phyloP scores from a whole-genome alignment of 2,888 invertebrate species.

The Reticulitermes lucifugus region DNA sequence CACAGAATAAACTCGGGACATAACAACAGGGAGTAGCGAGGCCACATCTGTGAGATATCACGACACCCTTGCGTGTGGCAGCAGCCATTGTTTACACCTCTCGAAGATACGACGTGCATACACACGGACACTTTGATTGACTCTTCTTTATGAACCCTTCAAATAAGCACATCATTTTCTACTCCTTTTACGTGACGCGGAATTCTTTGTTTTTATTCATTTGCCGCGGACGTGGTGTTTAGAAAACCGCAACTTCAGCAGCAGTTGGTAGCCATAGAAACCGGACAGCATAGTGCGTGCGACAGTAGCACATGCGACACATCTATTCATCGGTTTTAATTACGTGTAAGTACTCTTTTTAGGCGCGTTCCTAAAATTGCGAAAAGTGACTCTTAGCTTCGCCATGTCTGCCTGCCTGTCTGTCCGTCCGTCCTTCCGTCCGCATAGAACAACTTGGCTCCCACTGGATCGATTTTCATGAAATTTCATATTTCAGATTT shows the following conservation, averaged over 20 bases:
- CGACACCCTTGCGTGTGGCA: background rate
- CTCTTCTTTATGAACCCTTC: slow-evolving; percentile 39
- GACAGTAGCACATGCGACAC: background rate
- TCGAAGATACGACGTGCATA: slow-evolving; percentile 28
- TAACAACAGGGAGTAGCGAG: background rate
- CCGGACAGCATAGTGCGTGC: background rate
- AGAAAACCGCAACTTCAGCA: slow-evolving; percentile 2
- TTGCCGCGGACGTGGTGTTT: background rate
- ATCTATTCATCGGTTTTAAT: no score
- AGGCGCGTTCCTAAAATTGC: no score
- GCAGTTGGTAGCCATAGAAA: background rate
- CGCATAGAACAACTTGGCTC: no score
- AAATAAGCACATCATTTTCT: slow-evolving; percentile 32
- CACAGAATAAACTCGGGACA: slow-evolving; percentile 24
- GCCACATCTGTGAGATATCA: slow-evolving; percentile 34
- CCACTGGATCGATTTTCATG: no score
- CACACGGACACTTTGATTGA: slow-evolving; percentile 30
- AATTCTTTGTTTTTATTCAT: slow-evolving; percentile 6
- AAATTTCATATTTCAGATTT: no score
- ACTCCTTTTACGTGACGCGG: slow-evolving; percentile 22
- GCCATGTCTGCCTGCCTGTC: no score
- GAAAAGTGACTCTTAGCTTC: no score
- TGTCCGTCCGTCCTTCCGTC: no score
- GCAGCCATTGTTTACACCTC: slow-evolving; percentile 28
- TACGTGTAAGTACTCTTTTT: no score